These are phyloP conservation scores for Henicopernis longicauda DNA, from an alignment of 2,113 vertebrate genomes.

Conservation along the genomic window DNA sequence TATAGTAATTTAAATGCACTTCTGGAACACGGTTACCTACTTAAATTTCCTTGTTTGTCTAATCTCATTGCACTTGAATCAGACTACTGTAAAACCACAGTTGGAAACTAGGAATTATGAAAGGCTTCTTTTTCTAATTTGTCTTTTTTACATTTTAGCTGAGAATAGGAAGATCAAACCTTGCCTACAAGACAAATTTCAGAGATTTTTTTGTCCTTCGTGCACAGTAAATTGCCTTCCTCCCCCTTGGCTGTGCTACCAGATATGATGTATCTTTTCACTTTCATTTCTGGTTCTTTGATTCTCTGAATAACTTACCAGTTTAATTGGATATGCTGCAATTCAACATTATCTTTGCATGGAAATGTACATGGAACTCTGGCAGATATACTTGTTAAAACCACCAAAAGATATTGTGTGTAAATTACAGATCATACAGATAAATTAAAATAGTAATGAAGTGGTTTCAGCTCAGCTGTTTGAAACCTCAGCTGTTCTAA, in stretches of 20 bases:
- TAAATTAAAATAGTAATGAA: background rate
- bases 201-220: background rate
- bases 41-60: background rate
- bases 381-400: background rate
- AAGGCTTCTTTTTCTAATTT: background rate
- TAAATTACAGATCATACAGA: background rate
- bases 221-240: background rate
- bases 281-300: background rate
- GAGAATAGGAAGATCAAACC: background rate
- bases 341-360: background rate
- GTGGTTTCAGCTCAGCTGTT: background rate
- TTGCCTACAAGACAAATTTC: background rate
- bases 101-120: background rate
- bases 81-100: background rate
- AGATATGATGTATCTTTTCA: background rate
- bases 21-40: background rate
- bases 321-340: background rate
- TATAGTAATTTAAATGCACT: background rate
- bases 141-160: background rate
- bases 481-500: background rate
- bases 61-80: background rate
- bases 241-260: background rate
- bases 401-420: background rate
- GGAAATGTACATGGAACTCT: background rate
- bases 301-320: background rate